Conservation (phyloP, 2,113 vertebrate genomes). For the Mobula birostris region DNA sequence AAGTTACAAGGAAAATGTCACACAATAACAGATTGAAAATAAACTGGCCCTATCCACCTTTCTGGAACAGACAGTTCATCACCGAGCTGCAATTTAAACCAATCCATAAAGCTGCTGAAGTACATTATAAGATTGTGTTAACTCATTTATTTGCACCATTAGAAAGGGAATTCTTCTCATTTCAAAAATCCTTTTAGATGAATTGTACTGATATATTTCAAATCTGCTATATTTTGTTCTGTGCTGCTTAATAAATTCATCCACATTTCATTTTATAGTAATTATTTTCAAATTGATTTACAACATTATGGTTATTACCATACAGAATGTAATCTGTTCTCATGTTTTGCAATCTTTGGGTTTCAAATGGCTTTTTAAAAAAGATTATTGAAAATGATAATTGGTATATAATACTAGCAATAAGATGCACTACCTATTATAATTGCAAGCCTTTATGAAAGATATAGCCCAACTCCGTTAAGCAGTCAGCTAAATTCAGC, state of each 20-base stretch:
- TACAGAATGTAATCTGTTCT: neutral
- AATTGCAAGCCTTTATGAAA: neutral
- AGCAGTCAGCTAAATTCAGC: neutral
- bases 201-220: neutral
- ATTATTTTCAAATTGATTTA: neutral
- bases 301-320: neutral
- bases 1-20: neutral
- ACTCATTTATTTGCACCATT: neutral
- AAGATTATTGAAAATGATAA: conserved; percentile 3
- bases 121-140: neutral
- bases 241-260: neutral
- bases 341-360: neutral
- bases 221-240: neutral
- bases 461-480: neutral
- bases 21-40: neutral
- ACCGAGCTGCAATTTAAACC: neutral
- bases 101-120: neutral
- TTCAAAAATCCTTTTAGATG: neutral
- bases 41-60: neutral
- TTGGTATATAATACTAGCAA: neutral
- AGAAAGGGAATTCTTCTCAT: neutral
- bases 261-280: neutral
- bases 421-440: neutral
- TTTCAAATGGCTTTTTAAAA: neutral
- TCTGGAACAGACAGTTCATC: neutral